Percentiles rank a stretch among this genome's conserved stretches.
These are phyloP conservation scores for Oreochromis grahami DNA, from an alignment of 2,797 vertebrate species.

Conservation along the genomic window DNA sequence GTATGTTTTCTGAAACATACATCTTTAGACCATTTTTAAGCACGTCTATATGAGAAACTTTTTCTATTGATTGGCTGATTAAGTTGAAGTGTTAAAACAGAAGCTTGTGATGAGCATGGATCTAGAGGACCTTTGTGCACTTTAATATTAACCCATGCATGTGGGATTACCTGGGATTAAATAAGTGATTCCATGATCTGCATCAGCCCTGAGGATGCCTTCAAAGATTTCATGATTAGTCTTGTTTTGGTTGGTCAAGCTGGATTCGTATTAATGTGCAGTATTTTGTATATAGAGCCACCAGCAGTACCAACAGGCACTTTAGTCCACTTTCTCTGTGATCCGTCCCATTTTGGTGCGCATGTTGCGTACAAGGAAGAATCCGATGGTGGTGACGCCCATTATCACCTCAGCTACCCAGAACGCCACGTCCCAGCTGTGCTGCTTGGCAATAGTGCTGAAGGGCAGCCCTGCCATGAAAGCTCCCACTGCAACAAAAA, in stretches of 20 bases:
- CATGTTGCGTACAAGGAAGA: conserved; percentile 92
- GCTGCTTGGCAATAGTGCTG: conserved; percentile 91
- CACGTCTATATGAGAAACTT: not conserved
- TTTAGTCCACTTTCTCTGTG: conserved; percentile 84
- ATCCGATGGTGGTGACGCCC: conserved; percentile 73
- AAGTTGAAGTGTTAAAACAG: not conserved
- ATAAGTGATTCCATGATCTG: not conserved
- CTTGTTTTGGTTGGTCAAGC: not conserved
- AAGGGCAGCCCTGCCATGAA: conserved; percentile 95
- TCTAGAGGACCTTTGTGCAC: not conserved
- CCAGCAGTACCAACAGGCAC: not conserved
- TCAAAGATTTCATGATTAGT: not conserved
- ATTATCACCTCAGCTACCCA: conserved; percentile 90
- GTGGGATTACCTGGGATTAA: not conserved
- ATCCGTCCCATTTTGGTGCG: conserved; percentile 92
- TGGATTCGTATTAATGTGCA: not conserved
- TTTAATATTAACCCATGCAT: not conserved
- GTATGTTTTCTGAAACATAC: not conserved
- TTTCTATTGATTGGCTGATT: not conserved
- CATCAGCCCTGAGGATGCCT: not conserved
- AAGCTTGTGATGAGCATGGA: not conserved
- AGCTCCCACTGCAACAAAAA: conserved; percentile 85
- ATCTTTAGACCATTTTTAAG: not conserved
- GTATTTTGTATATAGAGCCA: not conserved
- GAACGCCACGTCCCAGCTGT: conserved; percentile 94